Evolutionary conservation across 1,140 invertebrate species (phyloP), one percentile per base, ranked within the genome.

Genomic region (Bradysia coprophila): DNA sequence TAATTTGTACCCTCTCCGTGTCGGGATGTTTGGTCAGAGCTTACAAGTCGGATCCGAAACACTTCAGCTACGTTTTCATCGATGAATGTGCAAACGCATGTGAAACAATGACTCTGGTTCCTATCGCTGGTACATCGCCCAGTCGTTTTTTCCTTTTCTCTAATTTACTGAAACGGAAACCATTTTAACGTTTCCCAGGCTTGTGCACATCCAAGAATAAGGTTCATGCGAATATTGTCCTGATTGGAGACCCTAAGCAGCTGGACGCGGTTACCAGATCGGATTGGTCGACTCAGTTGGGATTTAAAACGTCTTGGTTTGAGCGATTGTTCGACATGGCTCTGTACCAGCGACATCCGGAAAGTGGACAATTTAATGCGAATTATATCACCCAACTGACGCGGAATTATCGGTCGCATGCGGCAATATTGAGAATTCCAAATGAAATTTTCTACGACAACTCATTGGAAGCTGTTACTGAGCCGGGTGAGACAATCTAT

Each of bases 141-240:
- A n/a, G n/a, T n/a, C n/a, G 15, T 68, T 80, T 49, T 81, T 89
- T 55, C 73, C 76, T 21, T 79, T 88, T 55, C 62, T 87, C 36
- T 85, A 91, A 56, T 72, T 91, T 44, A 87, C 91, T 62, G 88
- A 92, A 65, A 81, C 81, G 18, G 85, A 82, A 13, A 84, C 89
- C 53, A 75, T 78, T 1, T 74, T 67, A 2, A 87, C 91, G 63
- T 73, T 84, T n/a, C n/a, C n/a, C 87, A 49, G 64, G 70, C 5
- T 85, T 38, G 74, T 88, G 51, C 72, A 81, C 4, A 53, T 76
- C 19, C 39, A 47, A 8, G 43, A 43, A 11, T 57, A 62, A 20
- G 49, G 59, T 33, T 38, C 40, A 45, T 50, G 49, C 56, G 50
- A 41, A 73, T 59, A 57, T 88, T 6, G 66, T 90, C 36, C 59